phyloP scores from a whole-genome alignment of 2,797 vertebrate genomes.

The Microhierax caerulescens region DNA sequence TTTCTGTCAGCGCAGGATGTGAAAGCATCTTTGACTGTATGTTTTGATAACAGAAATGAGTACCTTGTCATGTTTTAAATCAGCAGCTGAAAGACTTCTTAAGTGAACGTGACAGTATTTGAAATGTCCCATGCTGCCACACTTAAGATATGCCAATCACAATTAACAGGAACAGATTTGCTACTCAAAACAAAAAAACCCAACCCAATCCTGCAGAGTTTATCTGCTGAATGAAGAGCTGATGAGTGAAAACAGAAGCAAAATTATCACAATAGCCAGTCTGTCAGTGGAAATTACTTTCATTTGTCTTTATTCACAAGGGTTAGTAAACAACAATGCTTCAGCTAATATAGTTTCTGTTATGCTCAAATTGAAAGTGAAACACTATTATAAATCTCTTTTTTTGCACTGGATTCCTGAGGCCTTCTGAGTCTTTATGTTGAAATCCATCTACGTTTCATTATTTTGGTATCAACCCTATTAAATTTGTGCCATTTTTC shows the following conservation, averaged over 20 bases:
- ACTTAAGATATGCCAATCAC: conserved; percentile 57
- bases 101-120: conserved; percentile 48
- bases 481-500: conserved; percentile 22
- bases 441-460: conserved; percentile 7
- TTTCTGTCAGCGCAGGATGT: not conserved
- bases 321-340: conserved; percentile 69
- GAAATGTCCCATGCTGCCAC: not conserved
- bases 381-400: conserved; percentile 59
- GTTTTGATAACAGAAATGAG: conserved; percentile 52
- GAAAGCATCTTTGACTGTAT: not conserved
- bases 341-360: conserved; percentile 56
- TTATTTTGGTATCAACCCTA: not conserved
- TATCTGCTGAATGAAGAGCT: conserved; percentile 41
- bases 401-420: conserved; percentile 8
- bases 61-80: conserved; percentile 58
- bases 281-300: conserved; percentile 77
- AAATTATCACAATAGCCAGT: conserved; percentile 43
- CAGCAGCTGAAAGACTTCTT: conserved; percentile 17
- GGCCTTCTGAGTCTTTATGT: conserved; percentile 27
- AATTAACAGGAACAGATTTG: conserved; percentile 64
- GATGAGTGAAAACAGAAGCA: conserved; percentile 50
- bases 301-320: conserved; percentile 46
- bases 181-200: conserved; percentile 45
- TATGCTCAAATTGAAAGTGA: conserved; percentile 69
- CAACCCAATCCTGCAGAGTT: conserved; percentile 12